Evolutionary conservation across 2,888 invertebrate species (phyloP).

Genomic region (Agrochola lota): DNA sequence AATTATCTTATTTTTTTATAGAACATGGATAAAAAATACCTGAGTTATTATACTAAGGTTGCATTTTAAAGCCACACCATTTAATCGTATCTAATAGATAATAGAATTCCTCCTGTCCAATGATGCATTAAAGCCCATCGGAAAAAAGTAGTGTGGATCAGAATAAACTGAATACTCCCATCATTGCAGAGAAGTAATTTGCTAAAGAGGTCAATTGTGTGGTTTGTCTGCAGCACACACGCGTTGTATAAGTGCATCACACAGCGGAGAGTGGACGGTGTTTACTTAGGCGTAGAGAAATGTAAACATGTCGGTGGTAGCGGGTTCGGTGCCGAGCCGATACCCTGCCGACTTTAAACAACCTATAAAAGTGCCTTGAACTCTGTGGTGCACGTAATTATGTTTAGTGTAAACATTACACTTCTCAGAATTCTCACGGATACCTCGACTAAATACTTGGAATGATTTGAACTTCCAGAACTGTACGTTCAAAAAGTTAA

Average conservation of each 20-base stretch:
- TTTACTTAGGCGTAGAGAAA: constrained; percentile 81
- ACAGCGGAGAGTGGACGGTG: constrained; percentile 68
- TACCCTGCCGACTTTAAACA: constrained; percentile 67
- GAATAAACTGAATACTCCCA: constrained; percentile 10
- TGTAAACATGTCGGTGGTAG: constrained; percentile 77
- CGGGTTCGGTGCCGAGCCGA: constrained; percentile 66
- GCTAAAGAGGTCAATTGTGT: constrained; percentile 51
- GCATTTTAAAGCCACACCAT: not conserved
- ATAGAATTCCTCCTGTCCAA: constrained; percentile 8
- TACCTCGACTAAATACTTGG: constrained; percentile 22
- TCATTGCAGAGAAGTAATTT: constrained; percentile 46
- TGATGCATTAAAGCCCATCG: constrained; percentile 5
- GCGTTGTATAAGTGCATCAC: constrained; percentile 63
- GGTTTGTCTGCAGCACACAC: constrained; percentile 56
- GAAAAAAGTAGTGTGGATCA: constrained; percentile 13
- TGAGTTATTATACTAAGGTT: constrained; percentile 1
- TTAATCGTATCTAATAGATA: not conserved
- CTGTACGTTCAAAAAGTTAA: constrained; percentile 14
- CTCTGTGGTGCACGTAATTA: constrained; percentile 76
- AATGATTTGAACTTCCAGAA: constrained; percentile 36
- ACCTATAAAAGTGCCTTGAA: constrained; percentile 77
- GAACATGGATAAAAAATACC: not conserved
- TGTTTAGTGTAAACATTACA: constrained; percentile 74
- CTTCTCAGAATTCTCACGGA: constrained; percentile 68
- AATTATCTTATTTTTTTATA: constrained; percentile 9